These are phyloP conservation scores for Lymantria dispar DNA, from an alignment of 2,888 invertebrate species.

Conservation along the genomic window DNA sequence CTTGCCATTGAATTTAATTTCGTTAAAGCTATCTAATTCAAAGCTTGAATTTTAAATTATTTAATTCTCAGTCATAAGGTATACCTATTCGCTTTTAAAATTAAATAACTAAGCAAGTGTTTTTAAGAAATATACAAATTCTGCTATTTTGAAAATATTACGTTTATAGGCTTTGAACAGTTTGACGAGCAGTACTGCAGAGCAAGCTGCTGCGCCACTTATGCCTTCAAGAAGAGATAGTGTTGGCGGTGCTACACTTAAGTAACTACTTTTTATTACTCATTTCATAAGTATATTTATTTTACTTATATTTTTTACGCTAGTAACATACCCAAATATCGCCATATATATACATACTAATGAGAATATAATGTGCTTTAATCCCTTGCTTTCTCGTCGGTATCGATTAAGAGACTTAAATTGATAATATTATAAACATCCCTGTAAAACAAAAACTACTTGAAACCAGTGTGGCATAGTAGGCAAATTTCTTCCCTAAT, in stretches of 20 bases:
- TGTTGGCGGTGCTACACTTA: slow-evolving; percentile 82
- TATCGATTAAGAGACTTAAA: too few species aligned
- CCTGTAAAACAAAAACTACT: too few species aligned
- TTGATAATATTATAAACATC: too few species aligned
- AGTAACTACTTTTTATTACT: slow-evolving; percentile 60
- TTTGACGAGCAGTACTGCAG: slow-evolving; percentile 86
- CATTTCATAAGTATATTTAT: too few species aligned
- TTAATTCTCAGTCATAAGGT: neutral
- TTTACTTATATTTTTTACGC: neutral
- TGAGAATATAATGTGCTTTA: too few species aligned
- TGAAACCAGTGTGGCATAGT: too few species aligned
- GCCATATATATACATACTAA: too few species aligned
- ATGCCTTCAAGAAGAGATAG: slow-evolving; percentile 86
- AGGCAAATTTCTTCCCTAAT: too few species aligned
- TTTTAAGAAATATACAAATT: neutral
- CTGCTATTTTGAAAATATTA: neutral
- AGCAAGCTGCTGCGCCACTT: slow-evolving; percentile 78
- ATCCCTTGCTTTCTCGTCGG: too few species aligned
- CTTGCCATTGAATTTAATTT: slow-evolving; percentile 1
- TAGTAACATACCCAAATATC: too few species aligned
- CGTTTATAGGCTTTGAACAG: slow-evolving; percentile 87
- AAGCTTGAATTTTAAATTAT: slow-evolving; percentile 1
- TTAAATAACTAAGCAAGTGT: neutral
- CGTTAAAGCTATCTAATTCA: slow-evolving; percentile 8
- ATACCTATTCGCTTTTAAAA: neutral